These are phyloP conservation scores for Heteromormyrus szaboi DNA, from an alignment of 2,797 vertebrate species.

Conservation along the genomic window DNA sequence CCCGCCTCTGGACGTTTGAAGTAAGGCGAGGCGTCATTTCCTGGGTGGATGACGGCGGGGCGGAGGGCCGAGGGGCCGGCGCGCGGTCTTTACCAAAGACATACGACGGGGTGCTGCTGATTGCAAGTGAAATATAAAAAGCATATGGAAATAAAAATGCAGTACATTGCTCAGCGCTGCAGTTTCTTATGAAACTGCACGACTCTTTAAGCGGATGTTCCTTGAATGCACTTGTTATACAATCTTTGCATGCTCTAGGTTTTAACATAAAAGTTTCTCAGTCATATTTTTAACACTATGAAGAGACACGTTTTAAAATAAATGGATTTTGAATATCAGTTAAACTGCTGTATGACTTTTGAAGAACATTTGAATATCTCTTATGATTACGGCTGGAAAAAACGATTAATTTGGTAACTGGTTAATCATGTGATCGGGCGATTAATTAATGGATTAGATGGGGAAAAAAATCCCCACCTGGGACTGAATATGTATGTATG, in stretches of 20 bases:
- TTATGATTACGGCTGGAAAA: background rate
- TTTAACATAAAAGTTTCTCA: background rate
- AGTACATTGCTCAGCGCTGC: background rate
- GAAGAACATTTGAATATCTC: background rate
- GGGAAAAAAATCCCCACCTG: background rate
- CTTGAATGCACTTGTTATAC: background rate
- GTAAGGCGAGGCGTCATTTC: conserved; percentile 23
- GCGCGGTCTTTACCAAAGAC: background rate
- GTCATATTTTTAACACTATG: background rate
- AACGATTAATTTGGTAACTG: background rate
- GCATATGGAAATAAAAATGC: background rate
- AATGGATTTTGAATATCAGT: background rate
- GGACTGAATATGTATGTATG: background rate
- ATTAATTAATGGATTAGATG: background rate
- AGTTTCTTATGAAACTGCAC: background rate
- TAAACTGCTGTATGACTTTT: background rate
- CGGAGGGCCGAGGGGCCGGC: background rate
- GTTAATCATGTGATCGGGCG: background rate
- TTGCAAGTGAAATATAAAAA: background rate
- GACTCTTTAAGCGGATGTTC: background rate
- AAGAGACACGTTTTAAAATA: background rate
- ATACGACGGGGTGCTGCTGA: background rate
- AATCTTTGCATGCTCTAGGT: background rate
- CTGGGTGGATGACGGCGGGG: background rate
- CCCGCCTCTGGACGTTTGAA: conserved; percentile 27